Evolutionary conservation across 2,888 invertebrate genomes (phyloP).

Genomic region (Platerodrilus igneus): DNA sequence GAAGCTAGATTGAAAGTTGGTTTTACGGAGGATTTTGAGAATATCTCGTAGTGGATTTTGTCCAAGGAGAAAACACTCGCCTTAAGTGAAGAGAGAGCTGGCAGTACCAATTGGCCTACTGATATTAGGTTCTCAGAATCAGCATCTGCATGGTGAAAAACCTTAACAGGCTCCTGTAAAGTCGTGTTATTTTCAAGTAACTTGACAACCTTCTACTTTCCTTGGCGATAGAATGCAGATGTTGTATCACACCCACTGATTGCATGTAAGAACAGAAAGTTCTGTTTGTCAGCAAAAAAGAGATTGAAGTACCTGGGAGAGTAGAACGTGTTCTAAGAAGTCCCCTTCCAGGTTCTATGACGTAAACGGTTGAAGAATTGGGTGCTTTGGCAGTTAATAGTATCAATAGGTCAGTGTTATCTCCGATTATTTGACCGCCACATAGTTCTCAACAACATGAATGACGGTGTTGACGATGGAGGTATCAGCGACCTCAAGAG

Average conservation of each 20-base stretch:
- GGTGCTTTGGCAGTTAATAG: slow-evolving; percentile 1
- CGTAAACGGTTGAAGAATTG: too few species aligned
- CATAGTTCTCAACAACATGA: too few species aligned
- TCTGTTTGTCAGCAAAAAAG: slow-evolving; percentile 2
- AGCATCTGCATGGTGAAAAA: slow-evolving; percentile 9
- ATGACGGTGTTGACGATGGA: slow-evolving; percentile 6
- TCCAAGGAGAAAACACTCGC: neutral
- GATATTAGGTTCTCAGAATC: slow-evolving; percentile 5
- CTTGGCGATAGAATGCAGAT: slow-evolving; percentile 3
- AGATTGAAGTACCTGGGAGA: slow-evolving; percentile 1
- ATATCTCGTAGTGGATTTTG: slow-evolving; percentile 1
- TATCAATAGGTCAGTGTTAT: slow-evolving; percentile 2
- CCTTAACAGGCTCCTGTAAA: too few species aligned
- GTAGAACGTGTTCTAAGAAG: neutral
- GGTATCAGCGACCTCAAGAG: slow-evolving; percentile 1
- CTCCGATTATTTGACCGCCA: slow-evolving; percentile 1
- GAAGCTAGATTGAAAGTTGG: too few species aligned
- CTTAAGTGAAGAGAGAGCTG: too few species aligned
- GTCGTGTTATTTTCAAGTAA: too few species aligned
- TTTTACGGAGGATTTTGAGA: too few species aligned
- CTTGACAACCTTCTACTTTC: too few species aligned
- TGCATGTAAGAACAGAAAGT: too few species aligned
- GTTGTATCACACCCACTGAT: neutral
- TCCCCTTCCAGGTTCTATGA: neutral
- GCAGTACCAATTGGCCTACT: slow-evolving; percentile 8